Percentiles rank a stretch among this genome's conserved stretches.
phyloP scores from a whole-genome alignment of 30 jellyfish, hydroid and myxozoan genomes.

The Mastigias papua region DNA sequence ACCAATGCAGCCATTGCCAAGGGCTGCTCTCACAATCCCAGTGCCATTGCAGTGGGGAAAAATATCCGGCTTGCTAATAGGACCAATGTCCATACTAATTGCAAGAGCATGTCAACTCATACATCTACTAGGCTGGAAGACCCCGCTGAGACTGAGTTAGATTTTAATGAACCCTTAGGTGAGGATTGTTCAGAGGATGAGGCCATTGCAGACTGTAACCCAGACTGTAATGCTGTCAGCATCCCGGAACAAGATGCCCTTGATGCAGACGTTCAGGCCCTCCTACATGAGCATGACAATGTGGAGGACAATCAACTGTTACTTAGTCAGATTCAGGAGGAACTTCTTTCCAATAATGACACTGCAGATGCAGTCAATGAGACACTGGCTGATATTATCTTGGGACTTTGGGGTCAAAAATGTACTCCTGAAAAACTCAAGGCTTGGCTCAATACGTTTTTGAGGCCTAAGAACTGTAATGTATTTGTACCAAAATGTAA shows the following conservation, averaged over 20 bases:
- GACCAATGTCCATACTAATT: slow-evolving; percentile 32
- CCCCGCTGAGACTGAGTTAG: slow-evolving; percentile 20
- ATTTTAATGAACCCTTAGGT: neutral
- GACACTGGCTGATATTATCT: slow-evolving; percentile 15
- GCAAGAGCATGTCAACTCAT: slow-evolving; percentile 5
- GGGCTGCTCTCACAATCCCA: neutral
- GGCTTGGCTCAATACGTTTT: slow-evolving; percentile 9
- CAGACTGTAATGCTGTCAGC: slow-evolving; percentile 9
- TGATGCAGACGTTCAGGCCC: slow-evolving; percentile 23
- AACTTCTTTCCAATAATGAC: neutral
- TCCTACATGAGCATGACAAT: neutral
- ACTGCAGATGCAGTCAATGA: slow-evolving; percentile 35
- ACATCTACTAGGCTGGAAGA: slow-evolving; percentile 30
- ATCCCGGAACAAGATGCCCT: slow-evolving; percentile 31
- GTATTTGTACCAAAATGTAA: slow-evolving; percentile 42
- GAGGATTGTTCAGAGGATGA: slow-evolving; percentile 32
- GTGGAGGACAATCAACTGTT: neutral
- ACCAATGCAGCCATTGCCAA: slow-evolving; percentile 2
- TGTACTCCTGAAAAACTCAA: slow-evolving; percentile 16
- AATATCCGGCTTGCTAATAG: slow-evolving; percentile 9
- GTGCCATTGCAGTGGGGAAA: slow-evolving; percentile 30
- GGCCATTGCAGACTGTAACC: neutral
- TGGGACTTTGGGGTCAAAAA: slow-evolving; percentile 39
- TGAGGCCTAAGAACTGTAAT: slow-evolving; percentile 41
- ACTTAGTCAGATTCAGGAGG: slow-evolving; percentile 40